phyloP scores from a whole-genome alignment of 2,113 vertebrate genomes.

The Ctenodactylus gundi region DNA sequence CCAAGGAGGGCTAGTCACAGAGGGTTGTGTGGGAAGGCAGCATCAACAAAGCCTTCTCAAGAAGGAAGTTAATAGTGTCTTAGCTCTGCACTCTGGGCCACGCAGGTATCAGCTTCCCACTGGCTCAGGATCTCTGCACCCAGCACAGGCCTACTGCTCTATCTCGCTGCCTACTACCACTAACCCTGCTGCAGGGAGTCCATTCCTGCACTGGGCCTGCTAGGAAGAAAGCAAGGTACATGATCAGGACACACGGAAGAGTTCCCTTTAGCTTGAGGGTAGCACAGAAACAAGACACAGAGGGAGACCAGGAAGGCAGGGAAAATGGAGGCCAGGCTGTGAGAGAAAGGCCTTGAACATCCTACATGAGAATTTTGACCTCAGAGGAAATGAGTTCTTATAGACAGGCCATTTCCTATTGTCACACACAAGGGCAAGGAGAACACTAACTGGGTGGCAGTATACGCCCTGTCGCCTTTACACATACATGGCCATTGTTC shows the following conservation, averaged over 20 bases:
- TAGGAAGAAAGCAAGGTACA: not conserved
- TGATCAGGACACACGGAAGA: not conserved
- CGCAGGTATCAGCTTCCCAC: not conserved
- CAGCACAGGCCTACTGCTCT: not conserved
- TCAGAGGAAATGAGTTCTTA: not conserved
- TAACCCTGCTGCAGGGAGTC: not conserved
- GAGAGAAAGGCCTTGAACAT: not conserved
- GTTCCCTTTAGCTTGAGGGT: not conserved
- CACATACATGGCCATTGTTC: not conserved
- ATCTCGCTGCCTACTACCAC: not conserved
- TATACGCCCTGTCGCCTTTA: not conserved
- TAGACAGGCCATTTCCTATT: fast-evolving
- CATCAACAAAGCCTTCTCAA: not conserved
- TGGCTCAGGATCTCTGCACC: not conserved
- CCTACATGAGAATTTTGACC: not conserved
- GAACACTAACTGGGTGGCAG: not conserved
- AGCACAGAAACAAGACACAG: not conserved
- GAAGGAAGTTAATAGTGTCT: not conserved
- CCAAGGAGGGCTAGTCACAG: not conserved
- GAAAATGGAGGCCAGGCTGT: not conserved
- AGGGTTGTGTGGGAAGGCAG: not conserved
- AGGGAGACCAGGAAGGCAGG: not conserved
- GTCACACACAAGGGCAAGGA: not conserved
- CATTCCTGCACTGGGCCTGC: not conserved
- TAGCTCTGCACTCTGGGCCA: not conserved